Percentiles rank a stretch among this genome's conserved stretches.
These are phyloP conservation scores for Microtus richardsoni DNA, from an alignment of 2,113 vertebrate species.

Conservation along the genomic window DNA sequence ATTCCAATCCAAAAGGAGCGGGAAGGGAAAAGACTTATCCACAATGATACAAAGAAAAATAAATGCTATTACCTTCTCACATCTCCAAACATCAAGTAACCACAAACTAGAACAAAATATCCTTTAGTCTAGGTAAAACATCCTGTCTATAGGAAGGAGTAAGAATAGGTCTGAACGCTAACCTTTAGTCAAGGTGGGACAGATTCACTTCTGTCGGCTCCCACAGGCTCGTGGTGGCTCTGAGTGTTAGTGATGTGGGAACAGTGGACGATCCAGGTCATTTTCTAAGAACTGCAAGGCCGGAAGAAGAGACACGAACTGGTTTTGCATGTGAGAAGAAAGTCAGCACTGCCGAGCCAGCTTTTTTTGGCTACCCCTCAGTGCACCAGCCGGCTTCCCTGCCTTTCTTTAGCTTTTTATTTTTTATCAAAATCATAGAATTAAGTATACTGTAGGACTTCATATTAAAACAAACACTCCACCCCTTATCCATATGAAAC, in stretches of 20 bases:
- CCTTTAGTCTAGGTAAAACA: no score
- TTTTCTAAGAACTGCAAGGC: not conserved
- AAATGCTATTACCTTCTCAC: no score
- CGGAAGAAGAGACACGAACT: not conserved
- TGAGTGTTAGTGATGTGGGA: not conserved
- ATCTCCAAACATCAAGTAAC: no score
- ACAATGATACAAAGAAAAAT: no score
- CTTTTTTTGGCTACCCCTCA: not conserved
- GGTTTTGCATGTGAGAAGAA: not conserved
- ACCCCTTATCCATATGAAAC: not conserved
- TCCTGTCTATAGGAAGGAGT: no score
- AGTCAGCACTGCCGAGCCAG: not conserved
- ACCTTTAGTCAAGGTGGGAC: no score
- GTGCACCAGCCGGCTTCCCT: not conserved
- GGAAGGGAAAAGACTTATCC: no score
- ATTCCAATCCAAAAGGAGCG: no score
- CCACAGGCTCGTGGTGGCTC: not conserved
- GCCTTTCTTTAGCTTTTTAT: not conserved
- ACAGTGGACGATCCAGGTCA: not conserved
- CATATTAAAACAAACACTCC: not conserved
- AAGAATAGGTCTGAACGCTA: no score
- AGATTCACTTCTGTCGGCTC: no score
- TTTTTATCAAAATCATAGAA: not conserved
- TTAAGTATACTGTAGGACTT: constrained; percentile 17
- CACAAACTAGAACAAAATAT: no score